Evolutionary conservation across 1,140 invertebrate genomes (phyloP), one percentile per base, ranked within the genome.

Genomic region (Aphelenchoides besseyi): DNA sequence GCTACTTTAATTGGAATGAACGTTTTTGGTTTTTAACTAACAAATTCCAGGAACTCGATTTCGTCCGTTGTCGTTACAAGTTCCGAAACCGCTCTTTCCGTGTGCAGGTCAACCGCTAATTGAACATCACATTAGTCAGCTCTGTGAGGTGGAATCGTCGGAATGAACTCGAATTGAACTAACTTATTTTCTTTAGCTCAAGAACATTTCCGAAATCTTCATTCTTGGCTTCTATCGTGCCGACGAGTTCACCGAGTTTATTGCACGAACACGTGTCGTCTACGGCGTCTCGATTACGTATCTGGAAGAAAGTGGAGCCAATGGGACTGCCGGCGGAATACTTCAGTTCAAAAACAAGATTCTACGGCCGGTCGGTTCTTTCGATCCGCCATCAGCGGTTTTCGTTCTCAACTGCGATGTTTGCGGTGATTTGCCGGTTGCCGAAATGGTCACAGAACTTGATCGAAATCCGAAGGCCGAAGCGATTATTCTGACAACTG

Each of bases 51-150:
- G 94, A 12, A 98, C 95, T 9, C 88, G 96, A 68, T 99, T 99
- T 85, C 90, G 96, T 2, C 96, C 96, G 0, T 86, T 98, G 2
- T 98, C 95, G 0, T 86, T 99, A 72, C 94, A 98, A 83, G 90
- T 93, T 37, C 95, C 96, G 2, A 98, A 99, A 83, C 95, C 95
- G 0, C 82, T 98, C 3, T 98, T 98, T 85, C 95, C 95, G 2
- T 90, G 98, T 18, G 96, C 94, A 71, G 96, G 96, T 0, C 86
- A 94, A 29, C 93, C 93, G 1, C 87, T 95, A 74, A 93, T 98
- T 74, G 93, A 98, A 80, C 96, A 98, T 87, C 93, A 97, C 77
- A 96, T 99, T 69, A 93, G 97, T 87, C 93, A 95, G 72, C 73
- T 83, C 23, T 97, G 93, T 85, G 89, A 91, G 85, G 87, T 89